These are phyloP conservation scores for Lagopus muta DNA, from an alignment of 2,113 vertebrate species.

Conservation along the genomic window DNA sequence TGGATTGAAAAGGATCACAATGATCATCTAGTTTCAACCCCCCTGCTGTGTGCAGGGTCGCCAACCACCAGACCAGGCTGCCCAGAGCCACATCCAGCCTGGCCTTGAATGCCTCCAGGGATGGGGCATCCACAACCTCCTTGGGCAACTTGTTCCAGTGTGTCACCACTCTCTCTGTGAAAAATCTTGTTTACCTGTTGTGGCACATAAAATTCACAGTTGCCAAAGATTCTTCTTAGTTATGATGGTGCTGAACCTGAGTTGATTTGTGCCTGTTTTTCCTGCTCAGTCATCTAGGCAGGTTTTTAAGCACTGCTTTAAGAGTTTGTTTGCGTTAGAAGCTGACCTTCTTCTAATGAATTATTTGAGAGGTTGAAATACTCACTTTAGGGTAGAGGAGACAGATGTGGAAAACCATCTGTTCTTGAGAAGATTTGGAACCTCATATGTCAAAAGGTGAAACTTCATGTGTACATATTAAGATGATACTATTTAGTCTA, in stretches of 20 bases:
- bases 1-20: too few species aligned
- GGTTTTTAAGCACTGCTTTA: neutral
- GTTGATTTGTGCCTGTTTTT: neutral
- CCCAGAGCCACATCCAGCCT: too few species aligned
- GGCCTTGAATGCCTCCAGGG: too few species aligned
- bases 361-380: neutral
- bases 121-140: too few species aligned
- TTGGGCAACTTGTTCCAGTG: too few species aligned
- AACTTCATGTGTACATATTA: rapidly evolving
- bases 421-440: neutral
- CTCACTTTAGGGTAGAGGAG: neutral
- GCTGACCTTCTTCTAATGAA: neutral
- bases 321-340: neutral
- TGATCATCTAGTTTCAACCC: too few species aligned
- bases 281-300: neutral
- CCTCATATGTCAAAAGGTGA: neutral
- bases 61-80: too few species aligned
- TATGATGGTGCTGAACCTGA: neutral
- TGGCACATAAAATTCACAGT: neutral
- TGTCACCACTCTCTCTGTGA: too few species aligned
- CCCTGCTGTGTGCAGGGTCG: too few species aligned
- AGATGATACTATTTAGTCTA: neutral
- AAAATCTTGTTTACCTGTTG: neutral
- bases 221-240: neutral
- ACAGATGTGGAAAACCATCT: neutral